phyloP scores from a whole-genome alignment of 2,797 vertebrate genomes.

The Luscinia luscinia region DNA sequence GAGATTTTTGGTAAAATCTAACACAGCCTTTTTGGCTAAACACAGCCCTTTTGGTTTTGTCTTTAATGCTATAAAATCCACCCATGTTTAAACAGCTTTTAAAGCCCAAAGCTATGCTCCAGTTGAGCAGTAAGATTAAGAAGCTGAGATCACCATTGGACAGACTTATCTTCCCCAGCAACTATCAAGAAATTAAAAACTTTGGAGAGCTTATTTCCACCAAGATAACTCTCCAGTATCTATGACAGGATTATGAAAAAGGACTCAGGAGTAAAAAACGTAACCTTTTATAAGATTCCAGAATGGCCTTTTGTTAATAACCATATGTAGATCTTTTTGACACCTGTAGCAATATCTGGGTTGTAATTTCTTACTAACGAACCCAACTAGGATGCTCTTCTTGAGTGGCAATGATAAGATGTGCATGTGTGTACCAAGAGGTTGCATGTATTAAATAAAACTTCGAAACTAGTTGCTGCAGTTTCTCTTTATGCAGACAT shows the following conservation, averaged over 20 bases:
- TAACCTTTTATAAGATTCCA: background rate
- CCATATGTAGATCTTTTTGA: background rate
- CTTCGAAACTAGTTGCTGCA: background rate
- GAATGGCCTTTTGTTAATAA: background rate
- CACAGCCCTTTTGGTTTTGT: background rate
- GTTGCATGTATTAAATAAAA: background rate
- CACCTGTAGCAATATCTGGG: background rate
- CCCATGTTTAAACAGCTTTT: background rate
- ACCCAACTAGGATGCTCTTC: background rate
- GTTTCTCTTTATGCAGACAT: background rate
- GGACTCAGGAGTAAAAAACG: rapidly evolving
- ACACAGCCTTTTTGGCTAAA: background rate
- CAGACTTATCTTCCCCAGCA: background rate
- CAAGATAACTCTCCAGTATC: background rate
- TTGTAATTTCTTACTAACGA: background rate
- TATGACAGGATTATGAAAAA: background rate
- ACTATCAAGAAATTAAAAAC: background rate
- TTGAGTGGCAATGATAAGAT: background rate
- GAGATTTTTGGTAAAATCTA: background rate
- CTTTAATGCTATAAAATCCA: background rate
- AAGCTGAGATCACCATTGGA: background rate
- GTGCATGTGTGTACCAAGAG: background rate
- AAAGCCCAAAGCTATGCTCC: background rate
- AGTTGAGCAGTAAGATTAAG: background rate
- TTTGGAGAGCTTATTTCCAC: background rate